A percentile compares a stretch with the other conserved stretches of the same genome.
Conservation (phyloP, 2,888 invertebrate genomes). For the Myopa testacea region DNA sequence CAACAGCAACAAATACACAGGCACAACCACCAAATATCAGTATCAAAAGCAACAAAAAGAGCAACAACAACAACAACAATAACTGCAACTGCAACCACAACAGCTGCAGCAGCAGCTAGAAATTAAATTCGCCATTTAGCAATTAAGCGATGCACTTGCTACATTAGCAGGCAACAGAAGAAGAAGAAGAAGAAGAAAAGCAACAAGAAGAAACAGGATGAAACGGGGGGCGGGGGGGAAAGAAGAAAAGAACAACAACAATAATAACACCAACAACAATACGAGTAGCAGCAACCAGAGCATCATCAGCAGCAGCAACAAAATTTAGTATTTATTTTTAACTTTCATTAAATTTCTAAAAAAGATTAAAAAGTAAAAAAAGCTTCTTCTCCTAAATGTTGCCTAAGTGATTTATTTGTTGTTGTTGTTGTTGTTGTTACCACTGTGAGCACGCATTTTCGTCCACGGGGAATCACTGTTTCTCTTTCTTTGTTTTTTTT, state of each 20-base stretch:
- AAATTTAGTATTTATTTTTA: background rate
- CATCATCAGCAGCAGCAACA: no score
- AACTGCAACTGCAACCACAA: conserved; percentile 13
- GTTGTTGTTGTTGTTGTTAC: background rate
- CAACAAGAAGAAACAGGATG: no score
- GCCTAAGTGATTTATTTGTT: background rate
- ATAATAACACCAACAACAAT: conserved; percentile 6
- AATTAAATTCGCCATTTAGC: no score
- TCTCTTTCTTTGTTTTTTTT: no score
- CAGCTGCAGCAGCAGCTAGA: no score
- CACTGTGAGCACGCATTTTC: no score
- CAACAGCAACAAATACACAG: conserved; percentile 7
- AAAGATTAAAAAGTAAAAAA: background rate
- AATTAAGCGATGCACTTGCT: no score
- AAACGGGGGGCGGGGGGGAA: no score
- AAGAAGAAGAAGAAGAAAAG: conserved; percentile 48
- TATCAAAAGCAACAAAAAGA: background rate
- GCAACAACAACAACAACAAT: background rate
- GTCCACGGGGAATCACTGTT: no score
- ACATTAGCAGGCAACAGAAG: no score
- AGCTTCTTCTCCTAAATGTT: background rate
- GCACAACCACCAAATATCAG: background rate
- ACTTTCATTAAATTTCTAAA: conserved; percentile 13
- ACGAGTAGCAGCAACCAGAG: conserved; percentile 1
- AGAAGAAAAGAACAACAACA: background rate